Base-by-base conservation (phyloP, 2,113 vertebrate genomes). In the Capricornis sumatraensis region DNA sequence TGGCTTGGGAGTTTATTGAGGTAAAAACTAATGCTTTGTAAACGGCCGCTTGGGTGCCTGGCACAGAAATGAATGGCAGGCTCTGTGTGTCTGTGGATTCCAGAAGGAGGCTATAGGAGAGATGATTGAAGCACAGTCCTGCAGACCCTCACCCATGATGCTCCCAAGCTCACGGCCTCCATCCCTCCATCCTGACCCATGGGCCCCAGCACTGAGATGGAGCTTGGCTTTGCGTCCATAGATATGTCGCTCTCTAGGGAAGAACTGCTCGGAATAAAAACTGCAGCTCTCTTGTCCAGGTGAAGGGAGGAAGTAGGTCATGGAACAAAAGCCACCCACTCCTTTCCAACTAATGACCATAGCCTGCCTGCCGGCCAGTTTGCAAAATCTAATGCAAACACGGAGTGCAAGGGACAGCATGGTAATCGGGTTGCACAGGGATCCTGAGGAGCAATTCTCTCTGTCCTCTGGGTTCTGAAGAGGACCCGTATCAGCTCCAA, bases 81-180 rank as follows among this genome's bases (percentile, higher is more conserved):
- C 0, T 28, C 67, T 2, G 0, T 14, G 12, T 2, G 13, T 33
- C 74, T 57, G 15, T 27, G 0, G 3, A 55, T 87, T 0, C 17
- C 64, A 45, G 27, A 2, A 6, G 23, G 36, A 53, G 36, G 9
- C 3, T 14, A 5, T 0, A 0, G 0, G 17, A 40, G 19, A n/a
- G 43, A 19, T 0, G 0, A 12, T 2, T 5, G 1, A 1, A 0
- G 7, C 4, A 2, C 7, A 0, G 23, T 40, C 47, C 55, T 55
- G 7, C 33, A 13, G 67, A 12, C 40, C 9, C 43, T n/a, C 9
- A 25, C 14, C n/a, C 7, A 2, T 2, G 0, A 23, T 4, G 10
- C 36, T 6, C 67, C 57, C 60, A 2, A 1, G 62, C 33, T 45
- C 33, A 28, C 36, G 4, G 64, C 57, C 40, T 30, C 60, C 5